Conservation (phyloP, 2,888 invertebrate genomes). For the Drosophila kokeensis region DNA sequence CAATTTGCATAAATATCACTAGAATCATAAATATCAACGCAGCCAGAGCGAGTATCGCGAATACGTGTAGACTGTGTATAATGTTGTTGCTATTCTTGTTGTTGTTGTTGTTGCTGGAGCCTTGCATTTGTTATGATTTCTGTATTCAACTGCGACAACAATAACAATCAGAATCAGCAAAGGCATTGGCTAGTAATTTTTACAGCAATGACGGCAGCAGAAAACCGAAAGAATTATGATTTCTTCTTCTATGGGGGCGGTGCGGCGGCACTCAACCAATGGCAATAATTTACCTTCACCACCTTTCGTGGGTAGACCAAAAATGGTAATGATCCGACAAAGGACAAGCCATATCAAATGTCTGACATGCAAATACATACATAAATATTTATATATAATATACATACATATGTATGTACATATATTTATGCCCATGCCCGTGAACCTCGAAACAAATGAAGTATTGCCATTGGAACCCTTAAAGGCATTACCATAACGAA, state of each 20-base stretch:
- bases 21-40: slow-evolving; percentile 48
- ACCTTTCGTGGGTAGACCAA: slow-evolving; percentile 20
- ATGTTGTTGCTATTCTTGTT: slow-evolving; percentile 13
- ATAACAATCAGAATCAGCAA: slow-evolving; percentile 63
- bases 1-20: slow-evolving; percentile 80
- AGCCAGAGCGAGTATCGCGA: slow-evolving; percentile 18
- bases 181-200: slow-evolving; percentile 35
- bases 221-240: slow-evolving; percentile 63
- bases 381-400: slow-evolving; percentile 1
- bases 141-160: slow-evolving; percentile 59
- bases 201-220: slow-evolving; percentile 47
- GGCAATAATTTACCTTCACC: slow-evolving; percentile 46
- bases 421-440: neutral
- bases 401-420: neutral
- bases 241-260: slow-evolving; percentile 52
- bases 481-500: neutral
- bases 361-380: slow-evolving; percentile 22
- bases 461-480: neutral
- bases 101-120: slow-evolving; percentile 18
- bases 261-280: slow-evolving; percentile 20
- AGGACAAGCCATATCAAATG: slow-evolving; percentile 6
- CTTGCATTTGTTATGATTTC: slow-evolving; percentile 67
- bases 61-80: slow-evolving; percentile 17
- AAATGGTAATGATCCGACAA: slow-evolving; percentile 46
- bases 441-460: slow-evolving; percentile 7